Conservation (phyloP, 2,888 invertebrate species). For the Sussaba pulchella region DNA sequence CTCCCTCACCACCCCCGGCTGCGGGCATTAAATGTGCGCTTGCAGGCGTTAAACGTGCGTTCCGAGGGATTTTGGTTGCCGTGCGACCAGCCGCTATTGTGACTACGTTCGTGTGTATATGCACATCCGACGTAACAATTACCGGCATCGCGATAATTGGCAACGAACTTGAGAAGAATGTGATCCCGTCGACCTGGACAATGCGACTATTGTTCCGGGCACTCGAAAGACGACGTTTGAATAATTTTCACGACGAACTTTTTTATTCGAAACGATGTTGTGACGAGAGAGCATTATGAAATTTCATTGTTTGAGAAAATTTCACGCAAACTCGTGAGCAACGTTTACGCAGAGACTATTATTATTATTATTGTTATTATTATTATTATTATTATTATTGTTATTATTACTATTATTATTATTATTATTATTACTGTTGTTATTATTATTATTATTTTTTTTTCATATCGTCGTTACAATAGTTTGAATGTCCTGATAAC, state of each 20-base stretch:
- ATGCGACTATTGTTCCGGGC: slow-evolving; percentile 50
- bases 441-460: too few relatives aligned
- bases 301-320: slow-evolving; percentile 27
- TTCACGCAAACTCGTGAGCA: not conserved
- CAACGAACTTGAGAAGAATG: slow-evolving; percentile 37
- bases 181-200: slow-evolving; percentile 36
- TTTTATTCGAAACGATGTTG: too few relatives aligned
- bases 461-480: too few relatives aligned
- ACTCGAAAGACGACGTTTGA: slow-evolving; percentile 33
- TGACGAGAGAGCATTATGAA: slow-evolving; percentile 8
- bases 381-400: not conserved
- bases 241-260: slow-evolving; percentile 6
- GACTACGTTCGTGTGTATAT: slow-evolving; percentile 37
- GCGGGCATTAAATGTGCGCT: slow-evolving; percentile 1
- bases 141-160: slow-evolving; percentile 51
- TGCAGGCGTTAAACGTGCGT: not conserved
- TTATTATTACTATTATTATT: not conserved
- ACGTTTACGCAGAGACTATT: not conserved
- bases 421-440: too few relatives aligned
- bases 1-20: slow-evolving; percentile 1
- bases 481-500: too few relatives aligned
- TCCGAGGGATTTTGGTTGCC: slow-evolving; percentile 34
- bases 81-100: slow-evolving; percentile 16
- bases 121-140: slow-evolving; percentile 2
- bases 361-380: slow-evolving; percentile 4